Evolutionary conservation across 2,797 vertebrate species (phyloP).

Genomic region (Squalus acanthias): DNA sequence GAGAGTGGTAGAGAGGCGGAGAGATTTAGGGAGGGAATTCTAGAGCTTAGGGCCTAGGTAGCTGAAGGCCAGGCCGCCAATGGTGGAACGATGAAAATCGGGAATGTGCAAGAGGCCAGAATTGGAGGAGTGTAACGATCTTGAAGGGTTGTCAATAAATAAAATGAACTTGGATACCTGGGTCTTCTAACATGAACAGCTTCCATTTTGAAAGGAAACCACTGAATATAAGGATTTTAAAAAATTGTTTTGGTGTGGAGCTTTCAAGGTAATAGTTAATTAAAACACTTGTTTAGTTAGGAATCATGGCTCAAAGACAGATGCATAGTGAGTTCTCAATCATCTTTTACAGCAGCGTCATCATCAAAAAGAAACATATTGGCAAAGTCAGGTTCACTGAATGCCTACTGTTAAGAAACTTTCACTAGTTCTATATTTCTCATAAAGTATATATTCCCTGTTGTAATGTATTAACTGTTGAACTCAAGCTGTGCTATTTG

Average conservation of each 20-base stretch:
- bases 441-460: too few species aligned
- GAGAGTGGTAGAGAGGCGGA: neutral
- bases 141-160: neutral
- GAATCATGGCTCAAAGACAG: too few species aligned
- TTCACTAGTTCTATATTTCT: too few species aligned
- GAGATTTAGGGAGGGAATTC: neutral
- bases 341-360: too few species aligned
- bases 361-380: too few species aligned
- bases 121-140: neutral
- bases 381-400: too few species aligned
- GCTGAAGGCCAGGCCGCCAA: neutral
- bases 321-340: too few species aligned
- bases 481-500: too few species aligned
- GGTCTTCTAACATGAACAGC: neutral
- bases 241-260: neutral
- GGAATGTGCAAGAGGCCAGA: neutral
- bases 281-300: neutral
- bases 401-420: too few species aligned
- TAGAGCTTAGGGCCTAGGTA: neutral
- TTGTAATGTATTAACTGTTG: too few species aligned
- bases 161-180: neutral
- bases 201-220: neutral
- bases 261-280: neutral
- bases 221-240: neutral
- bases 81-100: neutral